phyloP scores from a whole-genome alignment of 2,797 vertebrate genomes.

The Nannoperca australis region DNA sequence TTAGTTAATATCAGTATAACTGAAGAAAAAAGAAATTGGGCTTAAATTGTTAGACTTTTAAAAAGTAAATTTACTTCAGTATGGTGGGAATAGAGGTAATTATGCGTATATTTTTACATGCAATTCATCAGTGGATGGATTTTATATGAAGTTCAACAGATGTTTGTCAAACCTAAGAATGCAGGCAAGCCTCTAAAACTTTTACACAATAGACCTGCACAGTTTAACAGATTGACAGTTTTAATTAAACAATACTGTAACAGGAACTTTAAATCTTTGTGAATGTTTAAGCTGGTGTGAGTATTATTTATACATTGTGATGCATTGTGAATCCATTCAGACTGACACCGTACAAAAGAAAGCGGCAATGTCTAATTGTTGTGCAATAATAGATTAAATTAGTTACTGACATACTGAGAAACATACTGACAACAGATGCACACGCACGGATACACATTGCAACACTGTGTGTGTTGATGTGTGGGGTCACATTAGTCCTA shows the following conservation, averaged over 20 bases:
- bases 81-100: background rate
- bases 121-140: background rate
- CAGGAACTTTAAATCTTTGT: background rate
- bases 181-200: background rate
- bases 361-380: slow-evolving; percentile 1
- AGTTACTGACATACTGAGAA: background rate
- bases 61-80: background rate
- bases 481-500: slow-evolving; percentile 6
- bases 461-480: slow-evolving; percentile 6
- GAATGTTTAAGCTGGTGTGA: background rate
- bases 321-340: background rate
- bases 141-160: background rate
- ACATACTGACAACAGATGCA: background rate
- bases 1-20: background rate
- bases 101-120: background rate
- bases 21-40: background rate
- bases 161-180: background rate
- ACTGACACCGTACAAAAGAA: background rate
- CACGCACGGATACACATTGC: background rate
- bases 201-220: background rate
- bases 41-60: background rate
- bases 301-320: background rate
- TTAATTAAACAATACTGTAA: slow-evolving; percentile 1
- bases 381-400: background rate
- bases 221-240: background rate